Evolutionary conservation across 2,113 vertebrate genomes (phyloP).

Genomic region (Hemicordylus capensis): DNA sequence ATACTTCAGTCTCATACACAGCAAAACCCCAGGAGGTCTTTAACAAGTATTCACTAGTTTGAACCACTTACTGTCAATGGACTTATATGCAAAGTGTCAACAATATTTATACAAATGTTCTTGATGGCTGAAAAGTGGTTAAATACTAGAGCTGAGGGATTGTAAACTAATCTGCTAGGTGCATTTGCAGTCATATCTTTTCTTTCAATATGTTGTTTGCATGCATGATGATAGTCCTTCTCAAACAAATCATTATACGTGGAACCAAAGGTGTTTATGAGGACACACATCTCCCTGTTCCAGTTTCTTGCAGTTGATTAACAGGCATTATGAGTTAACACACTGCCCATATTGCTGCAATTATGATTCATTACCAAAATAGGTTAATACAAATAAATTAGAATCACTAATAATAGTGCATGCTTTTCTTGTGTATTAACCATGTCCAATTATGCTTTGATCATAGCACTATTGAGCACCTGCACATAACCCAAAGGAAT

Average conservation of each 20-base stretch:
- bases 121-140: conserved; percentile 59
- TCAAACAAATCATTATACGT: background rate
- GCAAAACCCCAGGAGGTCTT: conserved; percentile 61
- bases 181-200: conserved; percentile 36
- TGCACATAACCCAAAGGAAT: background rate
- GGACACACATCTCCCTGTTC: accelerated
- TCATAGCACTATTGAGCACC: background rate
- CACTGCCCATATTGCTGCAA: background rate
- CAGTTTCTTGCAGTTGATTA: background rate
- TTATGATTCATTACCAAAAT: background rate
- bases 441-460: background rate
- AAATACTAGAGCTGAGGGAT: conserved; percentile 41
- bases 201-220: conserved; percentile 18
- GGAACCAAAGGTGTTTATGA: background rate
- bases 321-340: background rate
- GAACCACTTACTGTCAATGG: conserved; percentile 58
- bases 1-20: conserved; percentile 36
- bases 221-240: conserved; percentile 5
- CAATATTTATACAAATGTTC: conserved; percentile 63
- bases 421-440: background rate
- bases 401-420: background rate
- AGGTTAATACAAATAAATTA: background rate
- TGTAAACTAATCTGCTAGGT: conserved; percentile 46
- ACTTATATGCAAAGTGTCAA: conserved; percentile 59
- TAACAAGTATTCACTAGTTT: conserved; percentile 61